phyloP scores from a whole-genome alignment of 1,140 invertebrate genomes.

The Lepidurus packardi region DNA sequence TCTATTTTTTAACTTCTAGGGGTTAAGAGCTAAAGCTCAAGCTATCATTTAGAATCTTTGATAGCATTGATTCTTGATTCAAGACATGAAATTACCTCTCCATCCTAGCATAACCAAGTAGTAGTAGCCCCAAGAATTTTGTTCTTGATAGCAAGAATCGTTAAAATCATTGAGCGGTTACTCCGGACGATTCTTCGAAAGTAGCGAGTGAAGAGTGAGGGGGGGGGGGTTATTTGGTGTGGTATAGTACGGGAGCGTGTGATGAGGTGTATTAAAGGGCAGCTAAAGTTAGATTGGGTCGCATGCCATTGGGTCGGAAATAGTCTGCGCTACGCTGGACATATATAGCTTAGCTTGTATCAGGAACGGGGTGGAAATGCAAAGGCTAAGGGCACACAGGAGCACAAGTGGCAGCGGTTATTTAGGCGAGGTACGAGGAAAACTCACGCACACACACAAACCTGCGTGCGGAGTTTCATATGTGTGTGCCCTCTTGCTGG shows the following conservation, averaged over 20 bases:
- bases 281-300: slow-evolving; percentile 18
- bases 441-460: neutral
- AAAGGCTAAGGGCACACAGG: neutral
- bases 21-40: too few relatives aligned
- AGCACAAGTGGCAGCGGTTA: neutral
- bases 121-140: too few relatives aligned
- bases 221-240: too few relatives aligned
- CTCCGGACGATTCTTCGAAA: too few relatives aligned
- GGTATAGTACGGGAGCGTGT: neutral
- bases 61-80: too few relatives aligned
- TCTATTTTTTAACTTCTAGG: too few relatives aligned
- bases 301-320: slow-evolving; percentile 13
- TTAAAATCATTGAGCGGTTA: too few relatives aligned
- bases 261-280: slow-evolving; percentile 3
- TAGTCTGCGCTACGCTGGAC: slow-evolving; percentile 10
- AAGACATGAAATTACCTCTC: too few relatives aligned
- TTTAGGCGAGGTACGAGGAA: neutral
- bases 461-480: neutral
- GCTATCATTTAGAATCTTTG: too few relatives aligned
- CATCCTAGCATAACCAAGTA: too few relatives aligned
- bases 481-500: neutral
- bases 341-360: neutral
- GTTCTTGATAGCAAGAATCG: too few relatives aligned
- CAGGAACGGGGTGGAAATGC: neutral
- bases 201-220: too few relatives aligned